Evolutionary conservation across 2,888 invertebrate species (phyloP).

Genomic region (Eilema griseolum): DNA sequence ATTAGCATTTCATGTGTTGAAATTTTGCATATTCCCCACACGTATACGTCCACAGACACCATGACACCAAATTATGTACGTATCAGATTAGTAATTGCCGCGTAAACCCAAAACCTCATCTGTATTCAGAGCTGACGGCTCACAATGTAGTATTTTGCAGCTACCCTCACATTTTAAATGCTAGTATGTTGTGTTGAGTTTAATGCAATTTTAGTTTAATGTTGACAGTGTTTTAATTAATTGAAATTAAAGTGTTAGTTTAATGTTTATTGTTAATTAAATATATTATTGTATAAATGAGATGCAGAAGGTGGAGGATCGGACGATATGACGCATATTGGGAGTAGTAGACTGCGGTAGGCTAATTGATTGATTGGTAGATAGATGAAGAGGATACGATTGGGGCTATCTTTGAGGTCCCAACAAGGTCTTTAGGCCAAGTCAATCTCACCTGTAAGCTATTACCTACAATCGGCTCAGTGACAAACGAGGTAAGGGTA

Average conservation of each 20-base stretch:
- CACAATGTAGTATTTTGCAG: conserved; percentile 45
- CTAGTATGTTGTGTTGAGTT: conserved; percentile 29
- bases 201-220: conserved; percentile 44
- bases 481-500: too few relatives aligned
- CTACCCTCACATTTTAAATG: conserved; percentile 43
- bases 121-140: conserved; percentile 58
- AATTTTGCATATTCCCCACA: conserved; percentile 46
- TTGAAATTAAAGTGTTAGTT: conserved; percentile 16
- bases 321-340: too few relatives aligned
- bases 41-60: conserved; percentile 41
- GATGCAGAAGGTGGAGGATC: too few relatives aligned
- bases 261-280: conserved; percentile 2
- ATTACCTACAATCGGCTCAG: neutral
- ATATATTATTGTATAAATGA: neutral
- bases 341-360: too few relatives aligned
- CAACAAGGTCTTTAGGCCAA: too few relatives aligned
- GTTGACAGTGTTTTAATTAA: conserved; percentile 36
- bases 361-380: too few relatives aligned
- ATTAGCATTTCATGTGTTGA: conserved; percentile 50
- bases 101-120: conserved; percentile 65
- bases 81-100: conserved; percentile 69
- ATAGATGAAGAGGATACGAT: too few relatives aligned
- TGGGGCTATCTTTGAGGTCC: too few relatives aligned
- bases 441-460: too few relatives aligned
- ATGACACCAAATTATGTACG: conserved; percentile 61